These are phyloP conservation scores for Morone chrysops DNA, from an alignment of 2,113 vertebrate species.

Conservation along the genomic window DNA sequence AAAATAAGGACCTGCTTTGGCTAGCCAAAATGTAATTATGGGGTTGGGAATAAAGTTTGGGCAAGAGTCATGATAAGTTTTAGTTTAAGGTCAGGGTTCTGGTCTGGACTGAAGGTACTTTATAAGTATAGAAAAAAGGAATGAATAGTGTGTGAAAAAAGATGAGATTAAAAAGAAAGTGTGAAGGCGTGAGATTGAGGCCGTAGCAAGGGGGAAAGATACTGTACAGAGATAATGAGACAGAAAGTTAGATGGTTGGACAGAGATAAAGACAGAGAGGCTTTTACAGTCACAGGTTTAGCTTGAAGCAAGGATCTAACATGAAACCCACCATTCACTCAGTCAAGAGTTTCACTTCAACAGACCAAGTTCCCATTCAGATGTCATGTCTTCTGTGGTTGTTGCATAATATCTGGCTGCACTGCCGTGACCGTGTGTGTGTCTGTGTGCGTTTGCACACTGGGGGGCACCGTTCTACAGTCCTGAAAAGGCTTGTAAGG, in stretches of 20 bases:
- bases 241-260: not conserved
- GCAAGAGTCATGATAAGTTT: not conserved
- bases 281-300: not conserved
- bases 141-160: not conserved
- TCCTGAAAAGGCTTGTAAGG: not conserved
- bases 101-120: not conserved
- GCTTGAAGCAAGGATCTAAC: conserved; percentile 5
- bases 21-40: not conserved
- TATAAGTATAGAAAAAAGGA: not conserved
- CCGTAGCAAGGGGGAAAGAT: not conserved
- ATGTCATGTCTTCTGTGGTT: conserved; percentile 24
- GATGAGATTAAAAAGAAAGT: not conserved
- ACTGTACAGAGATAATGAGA: not conserved
- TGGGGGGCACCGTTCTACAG: conserved; percentile 68
- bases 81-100: not conserved
- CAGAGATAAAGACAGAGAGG: not conserved
- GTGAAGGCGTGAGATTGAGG: not conserved
- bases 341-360: conserved; percentile 37
- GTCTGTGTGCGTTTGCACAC: conserved; percentile 45
- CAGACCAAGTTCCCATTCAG: conserved; percentile 28
- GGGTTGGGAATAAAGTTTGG: not conserved
- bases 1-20: not conserved
- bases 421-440: not conserved
- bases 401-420: conserved; percentile 62
- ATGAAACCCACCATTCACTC: conserved; percentile 8